phyloP scores from a whole-genome alignment of 92 coral and sea anemone genomes.

The Heteractis magnifica region DNA sequence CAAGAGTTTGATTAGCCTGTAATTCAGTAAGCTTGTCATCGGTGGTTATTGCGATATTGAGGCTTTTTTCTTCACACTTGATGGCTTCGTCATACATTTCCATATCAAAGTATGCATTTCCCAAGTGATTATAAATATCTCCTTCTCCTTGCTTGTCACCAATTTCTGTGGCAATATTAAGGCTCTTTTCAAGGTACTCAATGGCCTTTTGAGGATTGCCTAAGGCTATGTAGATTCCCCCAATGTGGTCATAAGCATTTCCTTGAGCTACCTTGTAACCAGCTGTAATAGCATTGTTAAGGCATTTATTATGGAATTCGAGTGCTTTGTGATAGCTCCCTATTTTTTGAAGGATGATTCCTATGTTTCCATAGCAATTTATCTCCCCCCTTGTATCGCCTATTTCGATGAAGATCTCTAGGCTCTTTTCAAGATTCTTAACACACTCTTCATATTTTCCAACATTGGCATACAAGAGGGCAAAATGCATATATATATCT shows the following conservation, averaged over 20 bases:
- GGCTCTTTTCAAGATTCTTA: neutral
- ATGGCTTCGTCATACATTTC: neutral
- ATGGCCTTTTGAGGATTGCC: neutral
- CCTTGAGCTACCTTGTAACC: neutral
- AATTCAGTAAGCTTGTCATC: neutral
- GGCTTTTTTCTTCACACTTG: neutral
- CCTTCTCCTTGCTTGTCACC: neutral
- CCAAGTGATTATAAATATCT: neutral
- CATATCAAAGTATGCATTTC: neutral
- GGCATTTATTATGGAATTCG: neutral
- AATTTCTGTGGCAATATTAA: neutral
- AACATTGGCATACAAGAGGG: neutral
- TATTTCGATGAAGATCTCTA: neutral
- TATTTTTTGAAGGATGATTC: neutral
- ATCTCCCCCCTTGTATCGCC: neutral
- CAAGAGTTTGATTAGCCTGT: neutral
- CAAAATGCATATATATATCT: neutral
- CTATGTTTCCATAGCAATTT: neutral
- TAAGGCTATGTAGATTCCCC: neutral
- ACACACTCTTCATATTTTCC: neutral
- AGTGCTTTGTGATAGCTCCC: neutral
- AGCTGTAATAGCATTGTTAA: neutral
- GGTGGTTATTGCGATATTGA: neutral
- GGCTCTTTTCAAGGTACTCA: neutral
- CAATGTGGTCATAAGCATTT: neutral